Evolutionary conservation across 2,888 invertebrate species (phyloP), one percentile per base, ranked within the genome.

Genomic region (Synergus japonicus): DNA sequence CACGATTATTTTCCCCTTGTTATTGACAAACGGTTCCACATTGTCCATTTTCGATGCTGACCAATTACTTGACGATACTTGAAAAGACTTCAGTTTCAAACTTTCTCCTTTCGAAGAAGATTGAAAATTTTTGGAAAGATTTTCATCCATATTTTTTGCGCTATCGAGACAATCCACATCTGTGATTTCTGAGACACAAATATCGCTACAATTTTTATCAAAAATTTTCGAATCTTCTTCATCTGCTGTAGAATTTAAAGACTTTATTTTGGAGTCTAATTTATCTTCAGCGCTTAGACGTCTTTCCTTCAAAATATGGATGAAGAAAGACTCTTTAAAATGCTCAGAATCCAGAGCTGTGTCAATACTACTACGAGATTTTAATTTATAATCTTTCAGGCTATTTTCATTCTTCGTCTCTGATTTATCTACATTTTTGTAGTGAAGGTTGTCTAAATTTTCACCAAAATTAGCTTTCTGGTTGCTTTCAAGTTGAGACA

Each of bases 291-390:
- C 29, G 10, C 63, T 54, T 22, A 69, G 18, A 76, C 80, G 79
- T 60, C 86, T 84, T 3, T 86, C 81, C 79, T 89, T 91, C 7
- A 90, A 85, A 82, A 88, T 83, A 82, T 89, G 91, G 85, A 91
- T 88, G 76, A 92, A 92, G 76, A 91, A 92, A 4, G 91, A 92
- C 79, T 87, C 87, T 76, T 91, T 90, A 13, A 89, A 87, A 76
- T 89, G 86, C n/a, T 89, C 87, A 10, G 81, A 76, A 37, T 77
- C 44, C n/a, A 58, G 18, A 63, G 44, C 66, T 8, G 13, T 49
- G n/a, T 78, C 49, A 29, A 58, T 64, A 44, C 73, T 78, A 49
- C n/a, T 63, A 46, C 18, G 9, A 41, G 69, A 46, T 15, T 18
- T 29, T 41, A 9, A 18, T 64, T 37, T 46, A 15, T 76, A 12